A percentile compares a stretch with the other conserved stretches of the same genome.
Evolutionary conservation across 2,113 vertebrate genomes (phyloP).

Genomic region (Etheostoma cragini): DNA sequence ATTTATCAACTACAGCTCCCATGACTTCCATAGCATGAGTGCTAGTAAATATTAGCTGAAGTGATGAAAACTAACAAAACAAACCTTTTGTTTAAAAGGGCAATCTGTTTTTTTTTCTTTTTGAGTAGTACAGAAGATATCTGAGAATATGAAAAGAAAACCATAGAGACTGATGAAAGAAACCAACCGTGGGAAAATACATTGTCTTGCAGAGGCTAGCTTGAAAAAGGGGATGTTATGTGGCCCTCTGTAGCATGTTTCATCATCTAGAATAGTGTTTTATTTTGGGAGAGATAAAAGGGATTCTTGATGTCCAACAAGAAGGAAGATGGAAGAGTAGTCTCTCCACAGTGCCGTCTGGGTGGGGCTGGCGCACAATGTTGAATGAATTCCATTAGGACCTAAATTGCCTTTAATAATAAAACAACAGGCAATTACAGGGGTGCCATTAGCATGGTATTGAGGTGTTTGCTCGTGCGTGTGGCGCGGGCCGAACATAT

Average conservation of each 20-base stretch:
- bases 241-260: slow-evolving; percentile 27
- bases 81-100: not conserved
- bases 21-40: not conserved
- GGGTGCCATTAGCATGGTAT: slow-evolving; percentile 77
- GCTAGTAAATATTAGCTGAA: not conserved
- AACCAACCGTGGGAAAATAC: not conserved
- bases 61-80: not conserved
- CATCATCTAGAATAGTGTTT: slow-evolving; percentile 53
- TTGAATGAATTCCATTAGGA: slow-evolving; percentile 85
- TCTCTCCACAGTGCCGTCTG: slow-evolving; percentile 43
- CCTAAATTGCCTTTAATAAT: slow-evolving; percentile 86
- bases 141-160: not conserved
- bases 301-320: slow-evolving; percentile 30
- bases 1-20: not conserved
- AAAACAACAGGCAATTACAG: slow-evolving; percentile 85
- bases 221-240: slow-evolving; percentile 18
- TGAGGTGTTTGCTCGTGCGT: slow-evolving; percentile 81
- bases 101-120: not conserved
- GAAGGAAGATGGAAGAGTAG: slow-evolving; percentile 20
- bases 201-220: slow-evolving; percentile 17
- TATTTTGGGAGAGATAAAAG: slow-evolving; percentile 54
- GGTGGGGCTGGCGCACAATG: slow-evolving; percentile 68
- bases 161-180: slow-evolving; percentile 1
- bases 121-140: not conserved
- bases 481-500: slow-evolving; percentile 81